Evolutionary conservation across 2,797 vertebrate species (phyloP).

Genomic region (Dendrocincla fuliginosa): DNA sequence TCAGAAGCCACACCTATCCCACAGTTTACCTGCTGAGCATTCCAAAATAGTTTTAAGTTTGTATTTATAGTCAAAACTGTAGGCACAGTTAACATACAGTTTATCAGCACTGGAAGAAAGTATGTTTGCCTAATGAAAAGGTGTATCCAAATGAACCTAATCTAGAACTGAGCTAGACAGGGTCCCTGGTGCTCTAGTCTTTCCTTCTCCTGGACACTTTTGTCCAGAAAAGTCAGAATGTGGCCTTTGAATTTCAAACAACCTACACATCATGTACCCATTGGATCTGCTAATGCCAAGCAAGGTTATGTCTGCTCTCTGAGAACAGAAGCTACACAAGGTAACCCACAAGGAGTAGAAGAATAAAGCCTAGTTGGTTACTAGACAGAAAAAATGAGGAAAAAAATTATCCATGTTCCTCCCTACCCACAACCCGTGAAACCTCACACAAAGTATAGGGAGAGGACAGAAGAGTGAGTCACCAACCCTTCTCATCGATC

Average conservation of each 20-base stretch:
- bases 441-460: neutral
- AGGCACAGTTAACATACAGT: neutral
- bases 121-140: neutral
- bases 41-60: neutral
- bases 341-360: neutral
- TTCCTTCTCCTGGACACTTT: neutral
- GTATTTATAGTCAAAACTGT: neutral
- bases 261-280: rapidly evolving
- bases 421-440: neutral
- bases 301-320: neutral
- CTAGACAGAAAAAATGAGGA: neutral
- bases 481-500: neutral
- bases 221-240: neutral
- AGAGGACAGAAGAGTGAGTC: neutral
- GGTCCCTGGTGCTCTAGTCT: neutral
- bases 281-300: neutral
- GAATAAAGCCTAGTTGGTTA: neutral
- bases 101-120: neutral
- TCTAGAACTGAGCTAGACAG: neutral
- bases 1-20: neutral
- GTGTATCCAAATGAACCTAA: neutral
- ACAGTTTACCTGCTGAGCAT: neutral
- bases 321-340: neutral
- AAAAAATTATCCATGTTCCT: neutral
- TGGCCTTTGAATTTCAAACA: neutral